phyloP scores from a whole-genome alignment of 2,113 vertebrate genomes.

The Suricata suricatta region DNA sequence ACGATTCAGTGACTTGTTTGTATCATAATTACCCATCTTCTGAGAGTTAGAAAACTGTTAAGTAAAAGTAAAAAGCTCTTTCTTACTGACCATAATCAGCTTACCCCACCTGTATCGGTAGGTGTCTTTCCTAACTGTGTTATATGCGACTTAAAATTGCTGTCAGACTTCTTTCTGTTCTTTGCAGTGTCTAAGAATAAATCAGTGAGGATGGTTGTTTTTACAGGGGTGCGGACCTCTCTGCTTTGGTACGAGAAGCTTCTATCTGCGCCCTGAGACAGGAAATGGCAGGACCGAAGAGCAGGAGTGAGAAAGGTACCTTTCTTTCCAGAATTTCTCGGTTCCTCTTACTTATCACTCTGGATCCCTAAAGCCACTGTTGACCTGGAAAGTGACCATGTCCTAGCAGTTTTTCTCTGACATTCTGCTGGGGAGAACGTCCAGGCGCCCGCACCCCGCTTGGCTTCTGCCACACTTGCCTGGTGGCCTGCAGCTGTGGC shows the following conservation, averaged over 20 bases:
- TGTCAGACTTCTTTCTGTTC: background rate
- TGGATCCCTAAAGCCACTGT: background rate
- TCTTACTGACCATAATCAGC: background rate
- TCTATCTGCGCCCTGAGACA: conserved; percentile 91
- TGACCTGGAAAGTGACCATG: background rate
- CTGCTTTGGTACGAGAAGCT: conserved; percentile 94
- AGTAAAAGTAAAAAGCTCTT: background rate
- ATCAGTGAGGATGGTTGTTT: background rate
- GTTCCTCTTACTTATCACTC: background rate
- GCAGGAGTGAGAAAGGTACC: conserved; percentile 77
- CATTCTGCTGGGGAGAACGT: background rate
- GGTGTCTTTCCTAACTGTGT: background rate
- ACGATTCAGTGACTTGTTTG: background rate
- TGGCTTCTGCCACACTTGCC: no score
- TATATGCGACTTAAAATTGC: background rate
- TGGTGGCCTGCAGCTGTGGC: background rate
- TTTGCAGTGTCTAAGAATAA: background rate
- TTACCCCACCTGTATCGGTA: background rate
- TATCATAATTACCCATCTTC: background rate
- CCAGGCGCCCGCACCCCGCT: background rate
- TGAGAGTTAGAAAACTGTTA: background rate
- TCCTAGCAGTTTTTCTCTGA: background rate
- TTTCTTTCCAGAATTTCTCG: background rate
- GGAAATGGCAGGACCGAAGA: conserved; percentile 79
- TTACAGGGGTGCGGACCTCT: conserved; percentile 94